Conservation (phyloP, 1,140 invertebrate species). For the Bombus ignitus region DNA sequence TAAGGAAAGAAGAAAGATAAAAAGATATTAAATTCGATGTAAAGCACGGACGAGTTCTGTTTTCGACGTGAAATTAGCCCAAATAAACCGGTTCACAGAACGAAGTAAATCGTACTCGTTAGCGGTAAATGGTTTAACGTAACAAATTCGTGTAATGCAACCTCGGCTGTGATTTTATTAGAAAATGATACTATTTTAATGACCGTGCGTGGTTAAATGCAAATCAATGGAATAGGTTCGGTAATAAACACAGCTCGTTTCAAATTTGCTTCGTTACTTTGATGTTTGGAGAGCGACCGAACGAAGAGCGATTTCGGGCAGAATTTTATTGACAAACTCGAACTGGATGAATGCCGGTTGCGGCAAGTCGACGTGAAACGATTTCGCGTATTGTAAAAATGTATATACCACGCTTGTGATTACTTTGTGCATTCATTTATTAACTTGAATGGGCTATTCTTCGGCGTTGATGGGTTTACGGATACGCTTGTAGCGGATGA, state of each 20-base stretch:
- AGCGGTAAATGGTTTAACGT: background rate
- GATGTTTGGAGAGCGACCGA: slow-evolving; percentile 10
- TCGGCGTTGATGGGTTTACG: background rate
- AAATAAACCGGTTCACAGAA: no score
- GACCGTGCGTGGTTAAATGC: background rate
- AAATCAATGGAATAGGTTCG: background rate
- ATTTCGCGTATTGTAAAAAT: background rate
- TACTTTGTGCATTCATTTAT: background rate
- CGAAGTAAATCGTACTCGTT: no score
- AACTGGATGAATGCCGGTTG: background rate
- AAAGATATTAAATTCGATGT: no score
- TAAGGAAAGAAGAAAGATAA: no score
- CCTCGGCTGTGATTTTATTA: background rate
- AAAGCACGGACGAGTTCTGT: no score
- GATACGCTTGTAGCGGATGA: background rate
- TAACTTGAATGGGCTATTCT: background rate
- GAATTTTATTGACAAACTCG: background rate
- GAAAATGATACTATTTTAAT: slow-evolving; percentile 11
- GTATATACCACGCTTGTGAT: background rate
- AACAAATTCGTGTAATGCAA: background rate
- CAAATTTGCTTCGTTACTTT: slow-evolving; percentile 5
- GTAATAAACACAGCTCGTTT: slow-evolving; percentile 20
- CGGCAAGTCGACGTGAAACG: background rate
- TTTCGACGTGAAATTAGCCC: no score
- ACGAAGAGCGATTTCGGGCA: background rate